Evolutionary conservation across 92 coral and sea anemone species (phyloP).

Genomic region (Blastomussa wellsi): DNA sequence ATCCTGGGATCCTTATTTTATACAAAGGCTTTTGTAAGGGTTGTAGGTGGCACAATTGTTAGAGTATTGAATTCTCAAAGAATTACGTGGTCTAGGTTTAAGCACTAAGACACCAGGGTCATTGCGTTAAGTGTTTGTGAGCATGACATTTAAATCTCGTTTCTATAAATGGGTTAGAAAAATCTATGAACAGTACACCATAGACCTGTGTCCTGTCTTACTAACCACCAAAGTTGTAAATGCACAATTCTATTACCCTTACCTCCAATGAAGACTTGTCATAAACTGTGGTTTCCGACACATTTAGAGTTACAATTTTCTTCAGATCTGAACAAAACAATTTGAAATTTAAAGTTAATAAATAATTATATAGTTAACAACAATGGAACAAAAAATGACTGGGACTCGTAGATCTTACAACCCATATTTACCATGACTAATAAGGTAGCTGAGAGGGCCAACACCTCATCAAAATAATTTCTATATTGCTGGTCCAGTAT

Average conservation of each 20-base stretch:
- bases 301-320: conserved; percentile 45
- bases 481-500: background rate
- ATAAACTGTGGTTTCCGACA: conserved; percentile 43
- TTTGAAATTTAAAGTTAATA: background rate
- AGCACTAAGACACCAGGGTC: too few relatives aligned
- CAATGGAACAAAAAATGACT: too few relatives aligned
- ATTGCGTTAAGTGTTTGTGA: background rate
- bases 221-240: background rate
- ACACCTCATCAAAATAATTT: too few relatives aligned
- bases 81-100: too few relatives aligned
- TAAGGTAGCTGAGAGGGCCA: too few relatives aligned
- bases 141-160: too few relatives aligned
- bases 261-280: conserved; percentile 77
- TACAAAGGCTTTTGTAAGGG: background rate
- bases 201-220: background rate
- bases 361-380: too few relatives aligned
- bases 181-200: too few relatives aligned
- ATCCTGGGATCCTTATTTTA: background rate
- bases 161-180: background rate
- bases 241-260: background rate
- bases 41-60: background rate
- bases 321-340: conserved; percentile 46
- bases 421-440: too few relatives aligned
- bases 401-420: too few relatives aligned
- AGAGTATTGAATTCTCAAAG: too few relatives aligned